These are phyloP conservation scores for Limonius californicus DNA, from an alignment of 1,140 invertebrate species.

Conservation along the genomic window DNA sequence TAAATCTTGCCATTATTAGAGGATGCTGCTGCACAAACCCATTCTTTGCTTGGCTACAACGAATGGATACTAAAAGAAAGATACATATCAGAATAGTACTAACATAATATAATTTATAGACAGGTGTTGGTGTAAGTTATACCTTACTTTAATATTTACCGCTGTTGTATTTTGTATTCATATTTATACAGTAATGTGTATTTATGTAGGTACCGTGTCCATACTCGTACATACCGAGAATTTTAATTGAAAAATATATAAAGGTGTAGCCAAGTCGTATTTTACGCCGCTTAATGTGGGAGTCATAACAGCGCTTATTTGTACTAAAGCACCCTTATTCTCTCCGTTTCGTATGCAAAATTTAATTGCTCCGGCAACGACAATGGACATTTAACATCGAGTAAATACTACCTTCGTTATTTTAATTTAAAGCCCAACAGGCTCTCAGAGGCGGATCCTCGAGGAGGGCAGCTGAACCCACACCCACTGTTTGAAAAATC, in stretches of 20 bases:
- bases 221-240: constrained; percentile 6
- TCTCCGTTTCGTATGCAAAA: too few relatives aligned
- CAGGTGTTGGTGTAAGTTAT: constrained; percentile 4
- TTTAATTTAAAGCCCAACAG: too few relatives aligned
- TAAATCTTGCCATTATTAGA: too few relatives aligned
- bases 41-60: too few relatives aligned
- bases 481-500: too few relatives aligned
- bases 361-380: too few relatives aligned
- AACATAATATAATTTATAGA: neutral
- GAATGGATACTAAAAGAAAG: neutral
- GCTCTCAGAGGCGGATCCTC: too few relatives aligned
- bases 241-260: constrained; percentile 11
- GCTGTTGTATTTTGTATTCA: constrained; percentile 3
- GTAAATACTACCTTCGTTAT: too few relatives aligned
- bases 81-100: neutral
- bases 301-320: neutral
- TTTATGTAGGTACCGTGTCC: constrained; percentile 4
- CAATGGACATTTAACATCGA: too few relatives aligned
- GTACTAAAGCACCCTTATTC: neutral
- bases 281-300: neutral
- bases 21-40: too few relatives aligned
- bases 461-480: too few relatives aligned
- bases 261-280: neutral
- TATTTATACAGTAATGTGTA: constrained; percentile 12
- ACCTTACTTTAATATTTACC: neutral